phyloP scores from a whole-genome alignment of 2,113 vertebrate species.

The Campylomormyrus numenius region DNA sequence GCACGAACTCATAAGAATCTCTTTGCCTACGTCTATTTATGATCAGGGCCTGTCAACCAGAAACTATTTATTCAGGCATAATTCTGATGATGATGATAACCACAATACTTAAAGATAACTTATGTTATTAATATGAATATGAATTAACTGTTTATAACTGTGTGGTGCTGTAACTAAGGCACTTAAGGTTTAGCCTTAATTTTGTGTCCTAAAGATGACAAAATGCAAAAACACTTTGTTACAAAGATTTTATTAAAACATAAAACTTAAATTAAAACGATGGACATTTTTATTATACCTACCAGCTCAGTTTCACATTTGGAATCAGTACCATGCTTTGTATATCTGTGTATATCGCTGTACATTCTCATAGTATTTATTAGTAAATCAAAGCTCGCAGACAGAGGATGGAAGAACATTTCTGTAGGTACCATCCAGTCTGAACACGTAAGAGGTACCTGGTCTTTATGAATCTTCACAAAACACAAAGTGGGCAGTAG shows the following conservation, averaged over 20 bases:
- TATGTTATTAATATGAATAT: neutral
- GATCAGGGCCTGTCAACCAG: neutral
- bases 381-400: neutral
- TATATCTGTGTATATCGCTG: neutral
- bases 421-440: neutral
- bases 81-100: neutral
- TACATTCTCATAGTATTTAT: neutral
- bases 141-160: neutral
- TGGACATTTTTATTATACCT: neutral
- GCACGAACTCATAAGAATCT: neutral
- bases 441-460: neutral
- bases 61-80: neutral
- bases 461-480: neutral
- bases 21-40: neutral
- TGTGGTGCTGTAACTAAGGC: neutral
- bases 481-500: neutral
- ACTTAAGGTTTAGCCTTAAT: neutral
- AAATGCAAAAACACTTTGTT: neutral
- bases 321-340: neutral
- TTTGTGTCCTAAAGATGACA: neutral
- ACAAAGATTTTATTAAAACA: neutral
- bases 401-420: neutral
- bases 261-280: neutral
- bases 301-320: neutral
- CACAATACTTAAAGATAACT: neutral